Base-by-base conservation (phyloP, 2,113 vertebrate genomes). In the Cryptomyrus ogoouensis region DNA sequence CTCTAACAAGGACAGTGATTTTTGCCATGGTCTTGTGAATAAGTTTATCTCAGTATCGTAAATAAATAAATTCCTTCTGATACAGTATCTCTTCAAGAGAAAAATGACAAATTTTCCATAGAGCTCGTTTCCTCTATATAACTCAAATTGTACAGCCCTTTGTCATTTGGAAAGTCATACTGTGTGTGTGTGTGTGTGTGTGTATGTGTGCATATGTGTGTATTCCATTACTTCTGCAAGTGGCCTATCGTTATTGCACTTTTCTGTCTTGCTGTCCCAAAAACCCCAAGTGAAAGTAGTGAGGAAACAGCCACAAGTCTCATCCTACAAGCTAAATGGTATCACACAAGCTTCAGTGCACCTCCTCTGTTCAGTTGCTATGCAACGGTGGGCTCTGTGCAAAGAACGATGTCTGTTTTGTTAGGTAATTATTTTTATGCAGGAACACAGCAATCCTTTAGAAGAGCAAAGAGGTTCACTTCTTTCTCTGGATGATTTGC, bases 321-420 rank as follows among this genome's bases (percentile, higher is more conserved):
- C 56, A n/a, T 9, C 6, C 56, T n/a, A 62, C 21, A 6, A 21
- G 56, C 24, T 62, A 90, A 93, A 87, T 91, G 92, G 93, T 94
- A 91, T 91, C 91, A 93, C 90, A 83, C 94, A 94, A 92, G 94
- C 93, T 94, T 95, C 93, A 93, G 15, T 95, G 93, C 92, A 93
- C 89, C 27, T 94, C 92, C 74, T 94, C 93, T 94, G 93, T 95
- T 94, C 92, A 93, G 96, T 96, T 96, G 96, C 96, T 96, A 96
- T 92, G 96, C 95, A 96, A 95, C 95, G 88, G 94, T 93, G 92
- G 92, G 91, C 93, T 93, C 92, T 90, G 66, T 94, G 53, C 53
- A 58, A 58, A 58, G 53, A 58, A 58, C 6, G 5, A 58, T 58
- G 19, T 19, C 53, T 21, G 94, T 94, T 95, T 94, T 95, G 94